Evolutionary conservation across 2,113 vertebrate genomes (phyloP), one percentile per base, ranked within the genome.

Genomic region (Oryzias melastigma): DNA sequence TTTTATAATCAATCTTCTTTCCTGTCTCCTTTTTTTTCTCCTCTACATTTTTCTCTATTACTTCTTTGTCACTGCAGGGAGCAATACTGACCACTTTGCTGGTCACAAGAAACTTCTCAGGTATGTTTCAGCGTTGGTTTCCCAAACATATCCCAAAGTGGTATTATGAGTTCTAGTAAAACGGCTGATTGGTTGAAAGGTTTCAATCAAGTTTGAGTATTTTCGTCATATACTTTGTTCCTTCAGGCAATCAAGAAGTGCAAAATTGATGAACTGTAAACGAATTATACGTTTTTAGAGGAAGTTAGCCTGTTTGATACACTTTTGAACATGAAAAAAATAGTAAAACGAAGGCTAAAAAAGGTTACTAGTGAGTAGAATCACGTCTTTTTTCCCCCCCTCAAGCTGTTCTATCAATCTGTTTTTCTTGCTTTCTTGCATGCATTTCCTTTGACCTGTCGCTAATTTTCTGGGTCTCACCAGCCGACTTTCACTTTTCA

Each of bases 51-150:
- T 55, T 51, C 63, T 80, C 47, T 48, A 43, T 68, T 68, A 41
- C 55, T 49, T 68, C 65, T 90, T 56, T 66, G 43, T 80, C 45
- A 70, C 75, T 78, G 82, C 91, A 99, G 97, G 96, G 97, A 63
- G 97, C 97, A 81, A 99, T 99, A 92, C 83, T 99, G 90, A 99
- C 97, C 83, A 99, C 97, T 50, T 95, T 99, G 93, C 92, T 99
- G 90, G 97, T 97, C 89, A 99, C 97, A 64, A 95, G 96, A 88
- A 99, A 99, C 90, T 99, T 99, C 85, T 99, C 97, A 97, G 96
- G 97, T 98, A 95, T 68, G 89, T 91, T 78, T 62, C 55, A 64
- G 15, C 55, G 43, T 24, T 80, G 25, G 40, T 66, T 65, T 29
- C n/a, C 14, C 17, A 50, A 70, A 46, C 52, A 68, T 27, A 53